These are phyloP conservation scores for Elephantulus edwardii DNA, from an alignment of 2,113 vertebrate genomes.

Conservation along the genomic window DNA sequence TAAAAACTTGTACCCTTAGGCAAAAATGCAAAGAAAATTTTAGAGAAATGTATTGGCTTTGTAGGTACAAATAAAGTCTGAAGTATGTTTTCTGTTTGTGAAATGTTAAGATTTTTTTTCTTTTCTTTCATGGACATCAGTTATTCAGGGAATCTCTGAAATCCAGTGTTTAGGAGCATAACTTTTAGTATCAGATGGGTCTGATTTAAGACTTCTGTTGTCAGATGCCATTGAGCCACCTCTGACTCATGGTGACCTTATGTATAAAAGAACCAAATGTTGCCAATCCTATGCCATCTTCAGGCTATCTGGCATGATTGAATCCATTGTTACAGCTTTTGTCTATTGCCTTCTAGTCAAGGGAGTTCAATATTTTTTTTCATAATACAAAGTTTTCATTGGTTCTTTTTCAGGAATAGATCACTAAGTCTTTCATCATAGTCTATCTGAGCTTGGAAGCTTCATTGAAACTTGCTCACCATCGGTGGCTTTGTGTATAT, in stretches of 20 bases:
- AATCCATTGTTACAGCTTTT: too few species aligned
- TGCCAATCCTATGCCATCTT: too few species aligned
- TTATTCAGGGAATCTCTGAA: neutral
- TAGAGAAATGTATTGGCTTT: neutral
- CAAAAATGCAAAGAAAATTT: neutral
- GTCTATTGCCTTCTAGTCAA: too few species aligned
- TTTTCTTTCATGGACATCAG: neutral
- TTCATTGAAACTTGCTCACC: neutral
- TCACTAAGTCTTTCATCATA: too few species aligned
- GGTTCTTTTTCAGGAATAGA: too few species aligned
- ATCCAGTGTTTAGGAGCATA: neutral
- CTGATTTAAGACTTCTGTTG: neutral
- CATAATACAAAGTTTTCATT: too few species aligned
- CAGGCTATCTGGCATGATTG: too few species aligned
- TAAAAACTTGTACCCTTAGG: neutral
- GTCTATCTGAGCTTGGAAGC: too few species aligned
- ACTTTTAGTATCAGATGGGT: neutral
- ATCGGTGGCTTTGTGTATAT: neutral
- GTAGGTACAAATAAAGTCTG: neutral
- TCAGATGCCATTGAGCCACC: neutral
- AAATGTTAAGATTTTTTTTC: neutral
- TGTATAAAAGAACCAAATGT: neutral
- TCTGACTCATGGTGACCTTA: neutral
- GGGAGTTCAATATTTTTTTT: too few species aligned
- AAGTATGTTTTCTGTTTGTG: constrained; percentile 16